Evolutionary conservation across 2,888 invertebrate genomes (phyloP).

Genomic region (Diloba caeruleocephala): DNA sequence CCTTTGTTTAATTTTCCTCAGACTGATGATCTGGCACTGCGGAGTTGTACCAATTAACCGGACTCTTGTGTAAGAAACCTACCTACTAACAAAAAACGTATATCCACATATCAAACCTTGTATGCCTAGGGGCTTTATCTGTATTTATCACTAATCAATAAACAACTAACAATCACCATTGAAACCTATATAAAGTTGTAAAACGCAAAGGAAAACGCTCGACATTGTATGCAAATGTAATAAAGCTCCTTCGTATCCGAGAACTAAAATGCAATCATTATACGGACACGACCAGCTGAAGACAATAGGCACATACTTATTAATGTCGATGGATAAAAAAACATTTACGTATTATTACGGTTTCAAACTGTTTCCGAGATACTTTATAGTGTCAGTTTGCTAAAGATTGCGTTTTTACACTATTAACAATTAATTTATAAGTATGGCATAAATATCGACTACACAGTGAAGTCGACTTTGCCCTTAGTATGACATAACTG

Average conservation of each 20-base stretch:
- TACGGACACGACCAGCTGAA: conserved; percentile 26
- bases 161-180: conserved; percentile 49
- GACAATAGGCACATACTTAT: conserved; percentile 28
- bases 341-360: conserved; percentile 23
- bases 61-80: too few relatives aligned
- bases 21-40: too few relatives aligned
- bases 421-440: conserved; percentile 23
- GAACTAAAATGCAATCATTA: conserved; percentile 22
- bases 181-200: conserved; percentile 5
- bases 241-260: conserved; percentile 8
- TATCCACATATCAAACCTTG: conserved; percentile 35
- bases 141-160: conserved; percentile 7
- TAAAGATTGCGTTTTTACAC: conserved; percentile 25
- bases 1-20: too few relatives aligned
- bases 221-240: conserved; percentile 67
- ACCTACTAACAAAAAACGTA: too few relatives aligned
- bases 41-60: too few relatives aligned
- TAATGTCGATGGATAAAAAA: conserved; percentile 12
- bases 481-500: neutral
- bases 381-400: conserved; percentile 13
- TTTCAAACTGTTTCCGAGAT: conserved; percentile 14
- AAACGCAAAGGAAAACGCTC: conserved; percentile 21
- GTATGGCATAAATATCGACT: neutral
- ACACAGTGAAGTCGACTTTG: conserved; percentile 15
- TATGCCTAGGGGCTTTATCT: conserved; percentile 1